Conservation (phyloP, 2,113 vertebrate species). For the Balaeniceps rex region DNA sequence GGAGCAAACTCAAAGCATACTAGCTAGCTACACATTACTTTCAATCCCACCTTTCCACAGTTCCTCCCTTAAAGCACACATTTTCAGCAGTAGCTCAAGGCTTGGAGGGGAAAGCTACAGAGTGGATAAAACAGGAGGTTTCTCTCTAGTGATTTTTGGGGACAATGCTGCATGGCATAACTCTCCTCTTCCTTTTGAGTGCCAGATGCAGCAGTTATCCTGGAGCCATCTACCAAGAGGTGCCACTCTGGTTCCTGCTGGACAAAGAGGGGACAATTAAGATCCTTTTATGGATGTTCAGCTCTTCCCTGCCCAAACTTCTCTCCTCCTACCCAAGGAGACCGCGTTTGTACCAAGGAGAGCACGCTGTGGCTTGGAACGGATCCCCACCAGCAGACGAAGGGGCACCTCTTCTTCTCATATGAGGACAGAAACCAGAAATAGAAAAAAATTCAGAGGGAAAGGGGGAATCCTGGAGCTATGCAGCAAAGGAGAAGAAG, state of each 20-base stretch:
- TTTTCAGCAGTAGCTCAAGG: background rate
- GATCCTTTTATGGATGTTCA: background rate
- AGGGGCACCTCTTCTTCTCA: background rate
- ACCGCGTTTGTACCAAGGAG: rapidly evolving
- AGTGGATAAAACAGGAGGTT: background rate
- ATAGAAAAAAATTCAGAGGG: rapidly evolving
- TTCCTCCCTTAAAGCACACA: background rate
- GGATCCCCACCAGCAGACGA: background rate
- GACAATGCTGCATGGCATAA: background rate
- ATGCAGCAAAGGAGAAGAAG: background rate
- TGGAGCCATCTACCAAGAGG: background rate
- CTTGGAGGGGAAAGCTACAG: background rate
- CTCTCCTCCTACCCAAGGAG: background rate
- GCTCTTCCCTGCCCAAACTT: background rate
- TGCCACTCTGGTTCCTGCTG: background rate
- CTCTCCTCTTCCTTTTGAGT: background rate
- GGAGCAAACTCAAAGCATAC: background rate
- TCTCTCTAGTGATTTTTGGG: background rate
- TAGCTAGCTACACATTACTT: background rate
- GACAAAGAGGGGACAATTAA: background rate
- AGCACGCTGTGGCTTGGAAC: background rate
- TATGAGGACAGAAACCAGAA: background rate
- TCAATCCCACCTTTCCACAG: background rate
- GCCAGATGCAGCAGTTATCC: background rate
- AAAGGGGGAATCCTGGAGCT: background rate